Conservation (phyloP, 1,140 invertebrate species). For the Drosophila saltans region DNA sequence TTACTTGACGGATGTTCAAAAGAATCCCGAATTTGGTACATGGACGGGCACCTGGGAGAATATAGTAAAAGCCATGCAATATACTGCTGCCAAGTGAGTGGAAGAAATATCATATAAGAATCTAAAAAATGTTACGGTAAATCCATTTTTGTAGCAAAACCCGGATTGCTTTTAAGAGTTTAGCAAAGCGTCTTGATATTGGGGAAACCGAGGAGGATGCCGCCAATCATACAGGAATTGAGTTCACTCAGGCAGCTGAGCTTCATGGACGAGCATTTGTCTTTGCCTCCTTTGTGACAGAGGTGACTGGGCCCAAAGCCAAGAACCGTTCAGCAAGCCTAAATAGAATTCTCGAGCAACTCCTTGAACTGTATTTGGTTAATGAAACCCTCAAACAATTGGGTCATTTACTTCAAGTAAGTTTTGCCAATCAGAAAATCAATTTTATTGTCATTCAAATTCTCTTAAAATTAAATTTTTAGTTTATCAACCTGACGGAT, state of each 20-base stretch:
- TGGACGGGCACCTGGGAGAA: slow-evolving; percentile 87
- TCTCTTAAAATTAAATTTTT: slow-evolving; percentile 66
- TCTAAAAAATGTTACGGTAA: background rate
- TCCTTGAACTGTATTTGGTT: slow-evolving; percentile 91
- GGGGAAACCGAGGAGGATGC: slow-evolving; percentile 89
- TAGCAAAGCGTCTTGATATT: slow-evolving; percentile 86
- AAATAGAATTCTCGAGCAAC: slow-evolving; percentile 86
- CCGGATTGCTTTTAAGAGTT: slow-evolving; percentile 86
- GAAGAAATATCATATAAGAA: background rate
- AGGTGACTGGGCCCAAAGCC: slow-evolving; percentile 83
- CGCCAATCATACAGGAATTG: slow-evolving; percentile 93
- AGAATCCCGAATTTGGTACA: slow-evolving; percentile 69
- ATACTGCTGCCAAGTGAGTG: slow-evolving; percentile 88
- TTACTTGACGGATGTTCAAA: slow-evolving; percentile 85
- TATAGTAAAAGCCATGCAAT: slow-evolving; percentile 87
- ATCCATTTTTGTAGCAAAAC: slow-evolving; percentile 86
- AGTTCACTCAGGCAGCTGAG: slow-evolving; percentile 90
- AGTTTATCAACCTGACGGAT: slow-evolving; percentile 87
- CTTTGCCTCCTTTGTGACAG: slow-evolving; percentile 86
- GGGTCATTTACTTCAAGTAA: slow-evolving; percentile 91
- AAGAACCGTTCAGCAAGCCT: slow-evolving; percentile 83
- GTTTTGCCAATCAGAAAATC: slow-evolving; percentile 17
- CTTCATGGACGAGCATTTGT: slow-evolving; percentile 91
- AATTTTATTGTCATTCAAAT: too few species aligned
- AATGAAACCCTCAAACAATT: slow-evolving; percentile 88